Base-by-base conservation (phyloP, 2,888 invertebrate species). In the Cryptus viduatorius region DNA sequence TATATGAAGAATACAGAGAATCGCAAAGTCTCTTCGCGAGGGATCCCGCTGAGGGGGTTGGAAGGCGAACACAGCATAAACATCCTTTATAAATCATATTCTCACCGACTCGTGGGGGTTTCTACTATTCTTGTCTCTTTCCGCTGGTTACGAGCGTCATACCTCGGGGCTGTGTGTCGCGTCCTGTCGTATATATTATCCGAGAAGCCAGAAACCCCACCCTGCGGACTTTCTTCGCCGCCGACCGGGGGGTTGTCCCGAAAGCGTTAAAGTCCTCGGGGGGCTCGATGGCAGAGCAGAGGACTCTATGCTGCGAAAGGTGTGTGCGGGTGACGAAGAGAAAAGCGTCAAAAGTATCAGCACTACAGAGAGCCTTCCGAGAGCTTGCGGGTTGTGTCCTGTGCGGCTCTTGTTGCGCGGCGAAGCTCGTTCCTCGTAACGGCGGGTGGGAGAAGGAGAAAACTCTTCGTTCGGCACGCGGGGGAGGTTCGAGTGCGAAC, bases 261-360 rank as follows among this genome's bases (percentile, higher is more conserved):
- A 86, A 87, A 85, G 87, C 87, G 86, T 88, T 86, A 78, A 86
- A 90, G 86, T 72, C 86, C 53, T 75, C 24, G 68, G 50, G 61
- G 73, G 46, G 71, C 46, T 44, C 16, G 31, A 29, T 31, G 16
- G n/a, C 19, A 4, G 46, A 31, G 24, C 19, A 19, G 56, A 48
- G 1, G 46, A 48, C 46, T 12, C 46, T n/a, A 53, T 16, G n/a
- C 68, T 19, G 37, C 16, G 44, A 12, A 50, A 48, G 72, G 64
- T 24, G 59, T 24, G 19, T 7, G 73, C 64, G 56, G 48, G 46
- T 31, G 53, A 67, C 19, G 42, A n/a, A 61, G 53, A 77, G 67
- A 59, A 50, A 64, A 72, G 77, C 72, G 68, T 53, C 61, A 64
- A 71, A 80, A 72, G 80, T 73, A 80, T 73, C 79, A 80, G 50